Percentiles rank a stretch among this genome's conserved stretches.
Evolutionary conservation across 2,113 vertebrate species (phyloP).

Genomic region (Cyprinodon brontotheroides): DNA sequence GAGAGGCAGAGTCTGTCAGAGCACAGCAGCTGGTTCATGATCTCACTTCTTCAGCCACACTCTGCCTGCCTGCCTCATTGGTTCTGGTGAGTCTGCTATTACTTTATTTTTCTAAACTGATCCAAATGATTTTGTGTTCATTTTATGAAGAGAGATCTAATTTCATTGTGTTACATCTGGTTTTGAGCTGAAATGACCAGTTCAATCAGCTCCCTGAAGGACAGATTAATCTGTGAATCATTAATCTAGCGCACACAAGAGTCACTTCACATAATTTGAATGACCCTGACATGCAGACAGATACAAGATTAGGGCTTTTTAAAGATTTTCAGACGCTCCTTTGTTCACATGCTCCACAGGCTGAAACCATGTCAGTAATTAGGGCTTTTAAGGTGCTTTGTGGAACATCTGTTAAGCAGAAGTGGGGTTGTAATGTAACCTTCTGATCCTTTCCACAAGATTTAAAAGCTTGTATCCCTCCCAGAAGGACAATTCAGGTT

Average conservation of each 20-base stretch:
- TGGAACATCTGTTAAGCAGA: not conserved
- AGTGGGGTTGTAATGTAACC: not conserved
- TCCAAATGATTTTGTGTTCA: not conserved
- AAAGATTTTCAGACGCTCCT: not conserved
- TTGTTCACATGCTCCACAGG: not conserved
- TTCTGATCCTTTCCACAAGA: not conserved
- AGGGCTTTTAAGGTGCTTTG: not conserved
- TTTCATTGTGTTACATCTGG: not conserved
- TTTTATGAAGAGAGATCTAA: not conserved
- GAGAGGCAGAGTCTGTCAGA: slow-evolving; percentile 1
- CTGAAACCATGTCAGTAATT: not conserved
- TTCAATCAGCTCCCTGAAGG: not conserved
- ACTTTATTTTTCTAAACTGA: not conserved
- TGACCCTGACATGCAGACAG: not conserved
- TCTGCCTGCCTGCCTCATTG: not conserved
- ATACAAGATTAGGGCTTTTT: not conserved
- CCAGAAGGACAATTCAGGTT: slow-evolving; percentile 4
- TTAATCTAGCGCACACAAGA: slow-evolving; percentile 12
- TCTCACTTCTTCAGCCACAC: slow-evolving; percentile 2
- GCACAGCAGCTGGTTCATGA: slow-evolving; percentile 5
- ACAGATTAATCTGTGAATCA: slow-evolving; percentile 28
- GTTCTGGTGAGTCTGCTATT: slow-evolving; percentile 39
- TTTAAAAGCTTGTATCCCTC: not conserved
- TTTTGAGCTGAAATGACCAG: slow-evolving; percentile 5
- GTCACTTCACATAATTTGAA: not conserved